phyloP scores from a whole-genome alignment of 2,888 invertebrate species.

The Drosophila anomalata region DNA sequence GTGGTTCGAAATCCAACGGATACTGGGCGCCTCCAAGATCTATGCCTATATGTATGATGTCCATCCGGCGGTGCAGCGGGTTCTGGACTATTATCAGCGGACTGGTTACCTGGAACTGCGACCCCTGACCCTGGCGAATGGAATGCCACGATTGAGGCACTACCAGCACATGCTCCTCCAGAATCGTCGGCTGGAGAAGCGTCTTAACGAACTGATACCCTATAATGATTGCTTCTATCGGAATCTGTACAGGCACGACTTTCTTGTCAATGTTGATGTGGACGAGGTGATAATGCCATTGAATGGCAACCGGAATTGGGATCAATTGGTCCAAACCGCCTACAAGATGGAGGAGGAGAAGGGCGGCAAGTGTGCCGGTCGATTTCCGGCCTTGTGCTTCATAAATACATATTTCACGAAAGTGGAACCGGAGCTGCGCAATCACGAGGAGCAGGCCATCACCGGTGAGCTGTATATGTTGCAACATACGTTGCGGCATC shows the following conservation, averaged over 20 bases:
- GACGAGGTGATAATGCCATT: conserved; percentile 95
- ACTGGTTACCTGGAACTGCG: conserved; percentile 88
- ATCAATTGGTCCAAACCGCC: conserved; percentile 84
- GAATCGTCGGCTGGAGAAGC: conserved; percentile 93
- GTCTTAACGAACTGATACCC: conserved; percentile 95
- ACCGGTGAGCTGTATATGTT: conserved; percentile 89
- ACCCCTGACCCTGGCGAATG: conserved; percentile 91
- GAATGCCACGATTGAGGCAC: conserved; percentile 92
- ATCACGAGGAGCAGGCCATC: conserved; percentile 60
- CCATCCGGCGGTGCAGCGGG: conserved; percentile 93
- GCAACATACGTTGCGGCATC: conserved; percentile 92
- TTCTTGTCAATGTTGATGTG: conserved; percentile 92
- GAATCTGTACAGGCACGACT: conserved; percentile 93
- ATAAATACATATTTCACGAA: conserved; percentile 95
- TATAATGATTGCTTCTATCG: conserved; percentile 97
- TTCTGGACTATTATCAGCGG: conserved; percentile 86
- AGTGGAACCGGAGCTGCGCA: conserved; percentile 72
- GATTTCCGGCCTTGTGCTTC: conserved; percentile 88
- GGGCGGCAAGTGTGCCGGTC: conserved; percentile 14
- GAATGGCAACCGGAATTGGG: conserved; percentile 64
- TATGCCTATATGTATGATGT: conserved; percentile 94
- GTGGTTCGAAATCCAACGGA: conserved; percentile 93
- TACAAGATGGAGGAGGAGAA: not conserved
- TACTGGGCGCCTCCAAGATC: conserved; percentile 93
- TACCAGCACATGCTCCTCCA: conserved; percentile 93